phyloP scores from a whole-genome alignment of 2,113 vertebrate genomes.

The Trichomycterus rosablanca region DNA sequence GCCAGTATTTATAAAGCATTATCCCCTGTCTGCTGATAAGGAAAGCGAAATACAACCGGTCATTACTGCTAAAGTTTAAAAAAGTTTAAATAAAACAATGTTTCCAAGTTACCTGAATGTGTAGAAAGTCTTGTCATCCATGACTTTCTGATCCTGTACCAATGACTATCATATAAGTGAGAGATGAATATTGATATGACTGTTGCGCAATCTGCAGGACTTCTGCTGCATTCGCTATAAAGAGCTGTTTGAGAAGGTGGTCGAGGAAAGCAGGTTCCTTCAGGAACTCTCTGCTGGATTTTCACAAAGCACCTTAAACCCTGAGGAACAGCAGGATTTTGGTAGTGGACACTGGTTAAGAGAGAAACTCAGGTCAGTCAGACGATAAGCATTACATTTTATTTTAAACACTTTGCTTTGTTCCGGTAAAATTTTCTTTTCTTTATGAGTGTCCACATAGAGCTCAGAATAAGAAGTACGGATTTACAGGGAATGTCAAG shows the following conservation, averaged over 20 bases:
- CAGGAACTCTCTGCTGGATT: neutral
- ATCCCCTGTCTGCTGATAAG: too few relatives aligned
- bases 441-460: neutral
- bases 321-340: constrained; percentile 11
- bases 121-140: too few relatives aligned
- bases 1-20: too few relatives aligned
- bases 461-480: too few relatives aligned
- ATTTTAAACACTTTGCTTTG: neutral
- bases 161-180: neutral
- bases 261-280: constrained; percentile 34
- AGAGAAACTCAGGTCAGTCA: constrained; percentile 32
- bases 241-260: constrained; percentile 46
- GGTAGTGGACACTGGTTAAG: constrained; percentile 20
- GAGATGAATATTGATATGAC: neutral
- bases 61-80: too few relatives aligned
- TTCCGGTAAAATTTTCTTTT: neutral
- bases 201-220: neutral
- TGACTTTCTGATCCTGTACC: neutral
- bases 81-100: too few relatives aligned
- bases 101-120: too few relatives aligned
- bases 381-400: neutral
- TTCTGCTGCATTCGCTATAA: constrained; percentile 55
- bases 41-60: too few relatives aligned
- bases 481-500: too few relatives aligned
- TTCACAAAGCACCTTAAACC: neutral